Percentiles rank a stretch among this genome's conserved stretches.
phyloP scores from a whole-genome alignment of 1,140 invertebrate genomes.

The Amyelois transitella region DNA sequence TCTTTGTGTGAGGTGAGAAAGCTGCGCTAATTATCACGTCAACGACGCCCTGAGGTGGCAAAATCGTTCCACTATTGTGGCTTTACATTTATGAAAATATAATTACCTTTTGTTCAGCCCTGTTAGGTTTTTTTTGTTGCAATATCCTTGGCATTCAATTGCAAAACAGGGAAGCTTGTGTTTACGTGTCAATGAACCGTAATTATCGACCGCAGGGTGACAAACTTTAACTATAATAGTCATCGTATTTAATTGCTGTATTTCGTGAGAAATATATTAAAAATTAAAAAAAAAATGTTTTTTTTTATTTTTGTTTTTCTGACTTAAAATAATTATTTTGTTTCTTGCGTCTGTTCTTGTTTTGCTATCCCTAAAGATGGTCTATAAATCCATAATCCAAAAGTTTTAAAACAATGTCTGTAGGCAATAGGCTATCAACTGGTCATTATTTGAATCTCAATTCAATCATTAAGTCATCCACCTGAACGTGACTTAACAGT shows the following conservation, averaged over 20 bases:
- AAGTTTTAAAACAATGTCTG: too few species aligned
- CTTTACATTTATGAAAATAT: constrained; percentile 44
- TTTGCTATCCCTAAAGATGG: too few species aligned
- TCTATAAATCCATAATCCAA: too few species aligned
- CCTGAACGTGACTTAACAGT: too few species aligned
- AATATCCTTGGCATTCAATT: constrained; percentile 45
- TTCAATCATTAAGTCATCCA: too few species aligned
- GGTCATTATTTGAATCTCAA: too few species aligned
- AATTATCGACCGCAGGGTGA: constrained; percentile 41
- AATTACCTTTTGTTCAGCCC: constrained; percentile 62
- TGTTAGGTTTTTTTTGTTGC: constrained; percentile 54
- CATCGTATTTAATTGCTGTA: constrained; percentile 53
- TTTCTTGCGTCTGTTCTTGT: too few species aligned
- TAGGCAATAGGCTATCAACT: too few species aligned
- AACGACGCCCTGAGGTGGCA: constrained; percentile 39
- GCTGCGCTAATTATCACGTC: constrained; percentile 61
- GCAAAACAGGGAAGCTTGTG: constrained; percentile 41
- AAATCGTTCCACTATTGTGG: constrained; percentile 44
- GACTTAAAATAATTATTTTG: neutral
- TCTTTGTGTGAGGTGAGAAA: constrained; percentile 64
- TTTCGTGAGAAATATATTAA: constrained; percentile 16
- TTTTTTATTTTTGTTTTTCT: too few species aligned
- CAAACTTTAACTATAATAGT: constrained; percentile 40
- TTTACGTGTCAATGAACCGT: constrained; percentile 57
- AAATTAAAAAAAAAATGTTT: neutral